A percentile compares a stretch with the other conserved stretches of the same genome.
Evolutionary conservation across 2,888 invertebrate species (phyloP).

Genomic region (Limnephilus rhombicus): DNA sequence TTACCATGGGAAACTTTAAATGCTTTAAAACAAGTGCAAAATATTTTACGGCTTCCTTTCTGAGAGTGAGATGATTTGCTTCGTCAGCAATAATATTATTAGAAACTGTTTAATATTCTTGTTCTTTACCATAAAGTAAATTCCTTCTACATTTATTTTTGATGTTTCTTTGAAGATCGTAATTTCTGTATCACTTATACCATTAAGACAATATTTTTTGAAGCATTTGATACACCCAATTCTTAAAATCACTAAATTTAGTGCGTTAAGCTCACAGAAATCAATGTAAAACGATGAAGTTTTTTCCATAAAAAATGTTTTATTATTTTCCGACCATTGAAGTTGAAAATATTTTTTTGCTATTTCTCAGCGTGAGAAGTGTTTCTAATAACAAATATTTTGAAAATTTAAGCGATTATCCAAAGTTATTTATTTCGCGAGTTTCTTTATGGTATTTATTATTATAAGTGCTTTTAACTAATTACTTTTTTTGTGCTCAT

Average conservation of each 20-base stretch:
- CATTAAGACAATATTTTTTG: neutral
- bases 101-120: neutral
- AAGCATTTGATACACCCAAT: neutral
- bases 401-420: neutral
- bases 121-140: neutral
- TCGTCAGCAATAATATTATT: neutral
- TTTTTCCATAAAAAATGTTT: too few relatives aligned
- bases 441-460: neutral
- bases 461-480: neutral
- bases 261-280: neutral
- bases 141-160: neutral
- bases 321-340: too few relatives aligned
- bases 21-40: neutral
- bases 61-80: neutral
- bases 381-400: neutral
- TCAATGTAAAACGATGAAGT: neutral
- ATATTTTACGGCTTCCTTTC: neutral
- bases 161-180: neutral
- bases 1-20: neutral
- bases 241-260: neutral
- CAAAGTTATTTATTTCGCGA: neutral
- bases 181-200: neutral
- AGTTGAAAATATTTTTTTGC: too few relatives aligned
- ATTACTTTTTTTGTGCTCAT: neutral
- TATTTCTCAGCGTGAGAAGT: neutral